Evolutionary conservation across 1,140 invertebrate species (phyloP).

Genomic region (Apis dorsata): DNA sequence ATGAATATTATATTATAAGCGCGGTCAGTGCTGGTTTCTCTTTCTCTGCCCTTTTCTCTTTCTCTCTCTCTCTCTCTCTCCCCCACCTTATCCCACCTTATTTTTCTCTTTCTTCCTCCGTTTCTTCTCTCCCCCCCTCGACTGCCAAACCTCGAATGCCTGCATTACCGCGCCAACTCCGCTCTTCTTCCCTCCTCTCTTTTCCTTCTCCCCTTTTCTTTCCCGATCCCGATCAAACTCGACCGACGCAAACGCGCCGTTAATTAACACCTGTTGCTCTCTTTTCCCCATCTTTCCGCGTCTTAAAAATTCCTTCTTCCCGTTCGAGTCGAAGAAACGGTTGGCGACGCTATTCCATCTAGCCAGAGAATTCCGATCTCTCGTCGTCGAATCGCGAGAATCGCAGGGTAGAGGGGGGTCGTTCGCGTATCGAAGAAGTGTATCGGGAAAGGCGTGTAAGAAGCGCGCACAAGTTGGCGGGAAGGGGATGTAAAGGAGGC

Average conservation of each 20-base stretch:
- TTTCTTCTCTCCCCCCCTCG: conserved; percentile 50
- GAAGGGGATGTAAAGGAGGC: conserved; percentile 30
- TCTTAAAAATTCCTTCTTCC: too few species aligned
- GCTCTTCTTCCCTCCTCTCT: conserved; percentile 12
- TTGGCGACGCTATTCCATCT: too few species aligned
- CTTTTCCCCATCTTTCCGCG: not conserved
- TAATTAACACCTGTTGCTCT: conserved; percentile 33
- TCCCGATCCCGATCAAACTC: conserved; percentile 49
- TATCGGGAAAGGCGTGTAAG: conserved; percentile 23
- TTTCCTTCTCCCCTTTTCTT: not conserved
- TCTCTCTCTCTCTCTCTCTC: too few species aligned
- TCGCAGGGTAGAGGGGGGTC: not conserved
- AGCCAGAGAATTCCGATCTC: too few species aligned
- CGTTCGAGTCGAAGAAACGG: not conserved
- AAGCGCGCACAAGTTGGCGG: conserved; percentile 19
- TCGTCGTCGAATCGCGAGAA: not conserved
- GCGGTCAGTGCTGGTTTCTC: conserved; percentile 56
- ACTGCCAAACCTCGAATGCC: conserved; percentile 58
- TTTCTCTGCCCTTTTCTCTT: conserved; percentile 11
- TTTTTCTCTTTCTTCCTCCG: conserved; percentile 33
- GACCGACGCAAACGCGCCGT: conserved; percentile 10
- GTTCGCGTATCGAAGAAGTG: not conserved
- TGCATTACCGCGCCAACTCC: conserved; percentile 56
- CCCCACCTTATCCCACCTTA: not conserved
- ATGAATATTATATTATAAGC: conserved; percentile 78